Conservation (phyloP, 2,888 invertebrate genomes). For the Euphydryas editha region DNA sequence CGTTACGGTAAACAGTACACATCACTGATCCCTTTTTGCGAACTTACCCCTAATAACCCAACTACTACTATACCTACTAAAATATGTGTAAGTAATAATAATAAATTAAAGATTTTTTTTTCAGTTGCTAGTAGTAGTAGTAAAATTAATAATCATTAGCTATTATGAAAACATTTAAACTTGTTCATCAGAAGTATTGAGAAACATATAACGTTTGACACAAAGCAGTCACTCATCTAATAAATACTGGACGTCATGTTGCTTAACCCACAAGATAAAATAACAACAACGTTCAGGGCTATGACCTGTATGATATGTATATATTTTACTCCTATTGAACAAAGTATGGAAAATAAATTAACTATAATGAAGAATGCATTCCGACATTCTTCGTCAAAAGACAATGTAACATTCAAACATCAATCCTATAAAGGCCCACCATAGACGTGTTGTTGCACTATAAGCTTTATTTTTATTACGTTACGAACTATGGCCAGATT, state of each 20-base stretch:
- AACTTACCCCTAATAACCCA: no score
- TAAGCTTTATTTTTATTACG: slow-evolving; percentile 15
- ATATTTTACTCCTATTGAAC: background rate
- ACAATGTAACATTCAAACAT: slow-evolving; percentile 3
- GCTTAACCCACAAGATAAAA: background rate
- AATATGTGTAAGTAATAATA: no score
- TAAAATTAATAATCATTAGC: no score
- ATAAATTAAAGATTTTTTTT: no score
- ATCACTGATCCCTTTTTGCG: no score
- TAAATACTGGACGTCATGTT: background rate
- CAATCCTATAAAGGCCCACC: slow-evolving; percentile 18
- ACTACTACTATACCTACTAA: no score
- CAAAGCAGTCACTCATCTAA: no score
- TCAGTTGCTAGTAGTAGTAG: no score
- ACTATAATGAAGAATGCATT: background rate
- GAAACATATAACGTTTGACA: no score
- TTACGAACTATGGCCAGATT: slow-evolving; percentile 15
- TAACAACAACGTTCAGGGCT: background rate
- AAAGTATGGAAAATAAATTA: background rate
- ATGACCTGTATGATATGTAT: background rate
- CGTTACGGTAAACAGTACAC: no score
- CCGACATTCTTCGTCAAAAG: background rate
- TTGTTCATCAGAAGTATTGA: no score
- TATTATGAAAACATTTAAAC: no score
- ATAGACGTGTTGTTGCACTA: slow-evolving; percentile 15